These are phyloP conservation scores for Onychomys torridus DNA, from an alignment of 2,797 vertebrate genomes.

Conservation along the genomic window DNA sequence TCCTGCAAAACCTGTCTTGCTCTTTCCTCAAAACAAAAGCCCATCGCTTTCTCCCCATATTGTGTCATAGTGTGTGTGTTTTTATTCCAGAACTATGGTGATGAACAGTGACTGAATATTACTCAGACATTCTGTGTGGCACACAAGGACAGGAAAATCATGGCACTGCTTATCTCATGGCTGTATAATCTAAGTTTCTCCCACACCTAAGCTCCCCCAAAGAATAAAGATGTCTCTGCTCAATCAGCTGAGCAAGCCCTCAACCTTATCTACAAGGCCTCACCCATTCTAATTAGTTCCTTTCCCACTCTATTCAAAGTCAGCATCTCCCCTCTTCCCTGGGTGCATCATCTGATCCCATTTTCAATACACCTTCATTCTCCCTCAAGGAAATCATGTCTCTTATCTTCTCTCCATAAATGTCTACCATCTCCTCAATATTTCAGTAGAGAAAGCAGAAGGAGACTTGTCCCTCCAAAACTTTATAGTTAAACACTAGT, in stretches of 20 bases:
- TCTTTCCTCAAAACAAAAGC: conserved; percentile 14
- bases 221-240: background rate
- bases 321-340: background rate
- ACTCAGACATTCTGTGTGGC: background rate
- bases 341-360: background rate
- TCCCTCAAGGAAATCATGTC: background rate
- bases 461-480: background rate
- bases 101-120: background rate
- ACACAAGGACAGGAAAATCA: background rate
- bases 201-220: background rate
- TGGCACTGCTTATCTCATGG: background rate
- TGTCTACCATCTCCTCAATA: background rate
- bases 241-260: conserved; percentile 1
- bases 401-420: conserved; percentile 42
- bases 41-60: background rate
- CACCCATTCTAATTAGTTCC: background rate
- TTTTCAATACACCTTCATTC: background rate
- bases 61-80: background rate
- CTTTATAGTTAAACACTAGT: background rate
- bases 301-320: conserved; percentile 43
- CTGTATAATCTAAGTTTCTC: background rate
- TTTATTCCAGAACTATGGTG: background rate
- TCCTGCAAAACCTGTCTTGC: conserved; percentile 21
- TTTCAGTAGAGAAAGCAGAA: background rate
- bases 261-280: background rate